phyloP scores from a whole-genome alignment of 2,113 vertebrate species.

The Xerus inauris region DNA sequence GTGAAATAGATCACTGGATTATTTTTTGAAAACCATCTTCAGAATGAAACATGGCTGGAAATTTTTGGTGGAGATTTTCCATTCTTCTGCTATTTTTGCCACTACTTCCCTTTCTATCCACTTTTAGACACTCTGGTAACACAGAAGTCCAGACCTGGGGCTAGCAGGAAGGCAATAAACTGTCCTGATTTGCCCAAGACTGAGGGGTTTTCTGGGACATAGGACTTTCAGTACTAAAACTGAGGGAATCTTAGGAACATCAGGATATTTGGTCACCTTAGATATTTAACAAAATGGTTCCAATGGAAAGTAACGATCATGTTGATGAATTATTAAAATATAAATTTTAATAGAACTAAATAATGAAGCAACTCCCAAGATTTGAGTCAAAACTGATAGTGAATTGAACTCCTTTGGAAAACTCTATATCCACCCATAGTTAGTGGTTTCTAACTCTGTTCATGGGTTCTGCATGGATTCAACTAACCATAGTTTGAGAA shows the following conservation, averaged over 20 bases:
- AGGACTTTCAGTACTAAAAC: constrained; percentile 8
- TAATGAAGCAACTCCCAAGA: background rate
- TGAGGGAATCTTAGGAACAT: background rate
- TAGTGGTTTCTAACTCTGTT: no score
- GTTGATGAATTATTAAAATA: constrained; percentile 11
- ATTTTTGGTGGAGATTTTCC: constrained; percentile 25
- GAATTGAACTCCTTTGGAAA: constrained; percentile 41
- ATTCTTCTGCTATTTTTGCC: background rate
- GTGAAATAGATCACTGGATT: background rate
- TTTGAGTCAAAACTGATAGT: background rate
- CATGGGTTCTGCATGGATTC: background rate
- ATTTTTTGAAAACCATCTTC: constrained; percentile 30
- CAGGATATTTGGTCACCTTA: background rate
- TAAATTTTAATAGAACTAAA: background rate
- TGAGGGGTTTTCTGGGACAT: background rate
- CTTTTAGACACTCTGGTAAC: background rate
- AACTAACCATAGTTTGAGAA: background rate
- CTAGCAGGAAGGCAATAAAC: background rate
- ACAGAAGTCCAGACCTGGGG: background rate
- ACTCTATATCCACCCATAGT: background rate
- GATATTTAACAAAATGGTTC: background rate
- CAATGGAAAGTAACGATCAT: background rate
- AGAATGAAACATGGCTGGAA: background rate
- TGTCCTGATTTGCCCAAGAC: background rate
- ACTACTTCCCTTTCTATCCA: background rate